Percentiles rank a stretch among this genome's conserved stretches.
These are phyloP conservation scores for Larimichthys polyactis DNA, from an alignment of 2,113 vertebrate genomes.

Conservation along the genomic window DNA sequence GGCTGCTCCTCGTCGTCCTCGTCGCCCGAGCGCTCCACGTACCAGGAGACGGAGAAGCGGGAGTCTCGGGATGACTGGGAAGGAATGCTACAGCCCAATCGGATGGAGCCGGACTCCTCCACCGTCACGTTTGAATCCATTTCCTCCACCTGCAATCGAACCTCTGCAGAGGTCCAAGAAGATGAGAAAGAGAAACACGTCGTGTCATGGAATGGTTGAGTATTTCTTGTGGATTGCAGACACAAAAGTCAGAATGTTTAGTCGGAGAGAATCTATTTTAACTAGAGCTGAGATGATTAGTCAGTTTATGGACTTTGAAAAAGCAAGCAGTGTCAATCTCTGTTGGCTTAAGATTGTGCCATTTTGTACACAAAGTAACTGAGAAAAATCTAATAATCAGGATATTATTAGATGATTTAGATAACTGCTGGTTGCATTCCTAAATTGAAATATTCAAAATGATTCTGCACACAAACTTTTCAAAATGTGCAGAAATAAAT, in stretches of 20 bases:
- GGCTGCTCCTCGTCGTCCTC: constrained; percentile 41
- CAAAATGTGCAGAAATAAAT: constrained; percentile 42
- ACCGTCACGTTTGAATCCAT: constrained; percentile 90
- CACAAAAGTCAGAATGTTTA: not conserved
- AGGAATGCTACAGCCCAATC: constrained; percentile 91
- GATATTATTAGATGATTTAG: not conserved
- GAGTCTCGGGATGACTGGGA: constrained; percentile 93
- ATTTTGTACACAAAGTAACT: not conserved
- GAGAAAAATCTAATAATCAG: not conserved
- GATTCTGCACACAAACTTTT: constrained; percentile 42
- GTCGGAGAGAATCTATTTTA: not conserved
- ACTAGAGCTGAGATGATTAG: not conserved
- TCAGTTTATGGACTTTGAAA: too few relatives aligned
- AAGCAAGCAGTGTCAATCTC: not conserved
- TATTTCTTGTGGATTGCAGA: not conserved
- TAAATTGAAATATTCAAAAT: constrained; percentile 1
- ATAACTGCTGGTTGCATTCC: not conserved
- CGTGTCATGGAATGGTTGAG: not conserved
- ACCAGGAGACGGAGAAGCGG: constrained; percentile 95
- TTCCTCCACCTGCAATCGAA: constrained; percentile 92
- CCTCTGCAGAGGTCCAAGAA: constrained; percentile 79
- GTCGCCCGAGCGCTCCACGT: constrained; percentile 84
- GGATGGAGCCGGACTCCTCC: constrained; percentile 88
- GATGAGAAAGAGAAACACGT: not conserved
- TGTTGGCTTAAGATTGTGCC: not conserved